A percentile compares a stretch with the other conserved stretches of the same genome.
Evolutionary conservation across 1,140 invertebrate species (phyloP).

Genomic region (Hetaerina americana): DNA sequence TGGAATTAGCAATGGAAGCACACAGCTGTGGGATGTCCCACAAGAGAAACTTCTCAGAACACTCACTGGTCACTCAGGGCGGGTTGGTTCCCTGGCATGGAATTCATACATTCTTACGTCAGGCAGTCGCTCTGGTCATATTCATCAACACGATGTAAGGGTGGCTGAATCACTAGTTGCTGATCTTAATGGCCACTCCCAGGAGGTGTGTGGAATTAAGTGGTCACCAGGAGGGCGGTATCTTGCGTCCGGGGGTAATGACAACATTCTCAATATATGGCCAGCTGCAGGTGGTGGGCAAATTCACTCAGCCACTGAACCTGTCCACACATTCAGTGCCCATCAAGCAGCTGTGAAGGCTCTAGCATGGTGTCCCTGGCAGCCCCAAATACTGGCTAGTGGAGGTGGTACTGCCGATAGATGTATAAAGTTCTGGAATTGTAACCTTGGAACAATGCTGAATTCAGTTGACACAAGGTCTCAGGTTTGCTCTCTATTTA

Average conservation of each 20-base stretch:
- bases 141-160: conserved; percentile 92
- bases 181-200: conserved; percentile 61
- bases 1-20: conserved; percentile 62
- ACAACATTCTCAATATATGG: conserved; percentile 89
- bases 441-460: no score
- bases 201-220: conserved; percentile 89
- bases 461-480: no score
- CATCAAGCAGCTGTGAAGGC: no score
- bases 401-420: no score
- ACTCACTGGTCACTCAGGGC: conserved; percentile 67
- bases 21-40: conserved; percentile 61
- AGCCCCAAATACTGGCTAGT: no score
- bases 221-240: conserved; percentile 90
- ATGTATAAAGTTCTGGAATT: no score
- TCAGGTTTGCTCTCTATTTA: no score
- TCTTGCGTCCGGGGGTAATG: conserved; percentile 90
- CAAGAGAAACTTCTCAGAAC: conserved; percentile 45
- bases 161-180: conserved; percentile 70
- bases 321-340: conserved; percentile 59
- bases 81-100: conserved; percentile 84
- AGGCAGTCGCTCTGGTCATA: conserved; percentile 74
- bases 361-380: no score
- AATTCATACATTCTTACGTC: conserved; percentile 76
- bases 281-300: conserved; percentile 38
- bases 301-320: conserved; percentile 42